Evolutionary conservation across 2,888 invertebrate genomes (phyloP).

Genomic region (Smittia aterrima): DNA sequence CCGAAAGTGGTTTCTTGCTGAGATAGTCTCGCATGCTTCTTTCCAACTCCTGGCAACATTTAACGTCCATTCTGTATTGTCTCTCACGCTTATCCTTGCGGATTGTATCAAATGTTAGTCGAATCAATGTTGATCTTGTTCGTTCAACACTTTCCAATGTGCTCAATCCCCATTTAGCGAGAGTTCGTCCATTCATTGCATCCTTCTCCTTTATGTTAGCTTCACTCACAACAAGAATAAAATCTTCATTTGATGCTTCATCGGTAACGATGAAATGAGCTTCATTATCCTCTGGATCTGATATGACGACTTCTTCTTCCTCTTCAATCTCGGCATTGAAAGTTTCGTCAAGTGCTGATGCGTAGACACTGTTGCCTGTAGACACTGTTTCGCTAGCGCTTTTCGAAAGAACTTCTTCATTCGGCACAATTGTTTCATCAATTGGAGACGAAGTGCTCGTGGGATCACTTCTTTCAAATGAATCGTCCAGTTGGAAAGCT

Average conservation of each 20-base stretch:
- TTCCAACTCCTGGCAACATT: constrained; percentile 58
- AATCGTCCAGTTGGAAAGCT: neutral
- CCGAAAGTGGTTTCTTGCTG: constrained; percentile 54
- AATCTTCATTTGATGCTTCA: constrained; percentile 50
- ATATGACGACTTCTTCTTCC: constrained; percentile 46
- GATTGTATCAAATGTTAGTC: constrained; percentile 63
- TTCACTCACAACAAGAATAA: constrained; percentile 55
- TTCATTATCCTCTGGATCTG: constrained; percentile 53
- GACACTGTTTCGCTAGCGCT: neutral
- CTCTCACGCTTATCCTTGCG: constrained; percentile 59
- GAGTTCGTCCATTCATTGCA: constrained; percentile 52
- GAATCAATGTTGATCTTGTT: constrained; percentile 55
- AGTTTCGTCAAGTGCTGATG: constrained; percentile 32
- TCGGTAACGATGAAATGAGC: constrained; percentile 50
- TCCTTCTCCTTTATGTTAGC: constrained; percentile 58
- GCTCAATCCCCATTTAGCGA: constrained; percentile 57
- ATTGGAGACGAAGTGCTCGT: constrained; percentile 19
- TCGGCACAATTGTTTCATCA: neutral
- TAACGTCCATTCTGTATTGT: constrained; percentile 59
- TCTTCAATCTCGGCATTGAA: neutral
- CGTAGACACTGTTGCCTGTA: constrained; percentile 8
- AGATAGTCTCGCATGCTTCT: constrained; percentile 54
- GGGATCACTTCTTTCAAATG: constrained; percentile 4
- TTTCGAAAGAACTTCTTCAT: neutral
- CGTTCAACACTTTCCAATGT: constrained; percentile 57